phyloP scores from a whole-genome alignment of 2,113 vertebrate genomes.

The Thinocorus orbignyianus region DNA sequence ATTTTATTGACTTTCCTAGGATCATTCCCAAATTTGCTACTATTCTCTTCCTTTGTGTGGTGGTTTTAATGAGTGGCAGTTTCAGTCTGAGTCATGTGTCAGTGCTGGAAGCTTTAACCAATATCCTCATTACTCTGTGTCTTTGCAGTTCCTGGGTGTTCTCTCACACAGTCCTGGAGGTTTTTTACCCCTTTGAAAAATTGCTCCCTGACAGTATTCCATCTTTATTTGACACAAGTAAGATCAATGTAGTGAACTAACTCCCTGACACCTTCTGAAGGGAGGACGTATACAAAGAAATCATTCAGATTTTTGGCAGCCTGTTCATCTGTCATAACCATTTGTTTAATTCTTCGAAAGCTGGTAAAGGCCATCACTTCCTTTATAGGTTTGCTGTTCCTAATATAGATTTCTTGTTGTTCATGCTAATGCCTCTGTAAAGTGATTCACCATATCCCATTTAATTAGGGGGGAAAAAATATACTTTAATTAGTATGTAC shows the following conservation, averaged over 20 bases:
- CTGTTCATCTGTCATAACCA: background rate
- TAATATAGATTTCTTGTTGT: background rate
- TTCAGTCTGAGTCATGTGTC: background rate
- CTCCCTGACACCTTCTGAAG: background rate
- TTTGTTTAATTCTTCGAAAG: background rate
- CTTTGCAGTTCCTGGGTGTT: background rate
- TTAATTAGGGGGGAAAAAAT: background rate
- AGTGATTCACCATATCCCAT: background rate
- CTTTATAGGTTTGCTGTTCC: background rate
- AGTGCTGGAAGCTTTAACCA: background rate
- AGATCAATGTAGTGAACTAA: background rate
- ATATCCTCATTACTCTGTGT: background rate
- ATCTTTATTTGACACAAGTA: background rate
- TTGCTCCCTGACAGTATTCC: background rate
- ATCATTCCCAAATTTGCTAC: background rate
- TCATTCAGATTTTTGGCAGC: background rate
- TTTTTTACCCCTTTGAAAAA: background rate
- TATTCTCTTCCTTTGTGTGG: background rate
- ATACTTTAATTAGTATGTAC: background rate
- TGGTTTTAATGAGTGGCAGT: background rate
- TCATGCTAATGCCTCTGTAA: background rate
- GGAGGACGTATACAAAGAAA: background rate
- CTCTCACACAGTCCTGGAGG: background rate
- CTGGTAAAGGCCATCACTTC: background rate
- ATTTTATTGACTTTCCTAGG: background rate